A percentile compares a stretch with the other conserved stretches of the same genome.
These are phyloP conservation scores for Drosophila tripunctata DNA, from an alignment of 2,888 invertebrate species.

Conservation along the genomic window DNA sequence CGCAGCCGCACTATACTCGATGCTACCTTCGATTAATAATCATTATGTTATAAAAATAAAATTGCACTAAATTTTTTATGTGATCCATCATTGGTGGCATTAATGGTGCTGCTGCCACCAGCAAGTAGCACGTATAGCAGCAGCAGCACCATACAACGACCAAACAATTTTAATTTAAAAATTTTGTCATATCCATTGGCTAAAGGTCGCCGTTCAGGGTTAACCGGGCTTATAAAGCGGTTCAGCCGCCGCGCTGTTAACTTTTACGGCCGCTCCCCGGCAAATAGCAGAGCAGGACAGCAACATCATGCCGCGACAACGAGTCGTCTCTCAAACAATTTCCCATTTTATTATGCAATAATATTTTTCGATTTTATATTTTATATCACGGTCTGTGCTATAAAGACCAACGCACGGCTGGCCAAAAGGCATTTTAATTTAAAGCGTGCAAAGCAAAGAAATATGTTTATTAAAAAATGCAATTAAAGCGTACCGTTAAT, in stretches of 20 bases:
- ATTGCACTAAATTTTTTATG: conserved; percentile 74
- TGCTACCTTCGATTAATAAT: conserved; percentile 53
- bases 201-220: conserved; percentile 35
- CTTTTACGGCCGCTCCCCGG: conserved; percentile 59
- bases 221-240: conserved; percentile 64
- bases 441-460: conserved; percentile 29
- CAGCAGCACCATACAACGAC: conserved; percentile 41
- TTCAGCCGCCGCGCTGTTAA: conserved; percentile 70
- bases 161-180: conserved; percentile 78
- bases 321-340: conserved; percentile 42
- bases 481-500: conserved; percentile 55
- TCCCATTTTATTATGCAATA: conserved; percentile 71
- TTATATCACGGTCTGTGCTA: conserved; percentile 50
- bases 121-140: conserved; percentile 6
- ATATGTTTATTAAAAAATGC: conserved; percentile 36
- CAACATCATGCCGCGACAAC: neutral
- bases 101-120: conserved; percentile 19
- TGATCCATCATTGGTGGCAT: conserved; percentile 71
- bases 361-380: conserved; percentile 76
- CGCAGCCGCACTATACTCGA: conserved; percentile 21
- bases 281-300: conserved; percentile 17
- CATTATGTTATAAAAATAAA: conserved; percentile 68
- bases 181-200: conserved; percentile 68
- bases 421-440: conserved; percentile 48
- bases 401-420: conserved; percentile 37